Evolutionary conservation across 2,888 invertebrate species (phyloP), one percentile per base, ranked within the genome.

Genomic region (Nowickia ferox): DNA sequence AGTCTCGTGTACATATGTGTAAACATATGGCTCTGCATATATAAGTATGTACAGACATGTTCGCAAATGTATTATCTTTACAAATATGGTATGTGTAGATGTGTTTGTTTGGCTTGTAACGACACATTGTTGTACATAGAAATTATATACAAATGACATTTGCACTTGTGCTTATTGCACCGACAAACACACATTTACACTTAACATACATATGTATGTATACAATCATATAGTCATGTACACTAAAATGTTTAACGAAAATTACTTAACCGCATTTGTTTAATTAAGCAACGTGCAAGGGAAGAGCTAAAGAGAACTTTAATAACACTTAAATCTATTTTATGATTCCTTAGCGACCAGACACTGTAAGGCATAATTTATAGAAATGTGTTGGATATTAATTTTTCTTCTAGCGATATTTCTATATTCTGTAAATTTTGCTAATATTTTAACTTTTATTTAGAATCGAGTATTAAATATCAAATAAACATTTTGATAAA

Each of bases 141-240:
- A 42, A 66, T 48, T 66, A 61, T 51, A 82, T 46, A 78, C 22
- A 74, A 63, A 81, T 78, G 81, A 78, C 77, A 85, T 80, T 84
- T 84, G 80, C 80, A 84, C 84, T 84, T 80, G 84, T 84, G 59
- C 80, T 80, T 76, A 72, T 76, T 72, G 78, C 66, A 66, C 68
- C 15, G 40, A 13, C 51, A 59, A 6, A 69, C 19, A 53, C 57
- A 71, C 77, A 57, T n/a, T 55, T 48, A 30, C 48, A 53, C 51
- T 53, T 51, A 38, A 17, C 4, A 17, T 42, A 66, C 17, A 4
- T 11, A n/a, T 48, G 51, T 30, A 71, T 53, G 55, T 22, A 17
- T 57, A 9, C 17, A 17, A 44, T 68, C 30, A n/a, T 38, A 10
- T 19, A 48, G 17, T 72, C 40, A 9, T 68, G 22, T 55, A 44